A percentile compares a stretch with the other conserved stretches of the same genome.
These are phyloP conservation scores for Falco peregrinus DNA, from an alignment of 2,797 vertebrate species.

Conservation along the genomic window DNA sequence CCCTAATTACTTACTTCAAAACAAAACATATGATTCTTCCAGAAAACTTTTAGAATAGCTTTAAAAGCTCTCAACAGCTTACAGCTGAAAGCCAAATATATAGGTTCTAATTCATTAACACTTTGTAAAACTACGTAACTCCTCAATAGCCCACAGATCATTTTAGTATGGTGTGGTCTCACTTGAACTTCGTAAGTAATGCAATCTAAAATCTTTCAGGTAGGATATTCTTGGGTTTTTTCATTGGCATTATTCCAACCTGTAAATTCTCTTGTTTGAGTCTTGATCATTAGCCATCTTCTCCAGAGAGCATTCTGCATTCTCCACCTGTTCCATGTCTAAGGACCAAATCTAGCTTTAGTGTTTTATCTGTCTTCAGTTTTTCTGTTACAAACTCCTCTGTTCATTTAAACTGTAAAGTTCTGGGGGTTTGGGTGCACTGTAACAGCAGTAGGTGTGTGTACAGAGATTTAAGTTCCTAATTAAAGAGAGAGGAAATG, in stretches of 20 bases:
- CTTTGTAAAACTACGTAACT: not conserved
- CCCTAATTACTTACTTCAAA: not conserved
- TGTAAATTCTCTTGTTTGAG: not conserved
- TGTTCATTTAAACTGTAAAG: not conserved
- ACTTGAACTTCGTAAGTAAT: not conserved
- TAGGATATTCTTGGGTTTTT: not conserved
- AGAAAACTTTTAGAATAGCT: not conserved
- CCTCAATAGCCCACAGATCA: not conserved
- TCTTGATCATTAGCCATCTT: not conserved
- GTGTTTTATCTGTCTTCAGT: not conserved
- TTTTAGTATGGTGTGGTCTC: not conserved
- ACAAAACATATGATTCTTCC: not conserved
- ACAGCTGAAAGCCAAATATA: not conserved
- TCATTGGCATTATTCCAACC: not conserved
- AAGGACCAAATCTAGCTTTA: not conserved
- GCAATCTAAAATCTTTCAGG: not conserved
- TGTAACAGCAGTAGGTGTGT: not conserved
- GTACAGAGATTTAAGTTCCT: not conserved
- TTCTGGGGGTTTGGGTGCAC: rapidly evolving
- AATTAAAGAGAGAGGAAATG: not conserved
- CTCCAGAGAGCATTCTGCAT: not conserved
- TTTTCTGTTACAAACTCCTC: not conserved
- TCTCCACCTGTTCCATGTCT: not conserved
- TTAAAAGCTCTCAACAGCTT: not conserved
- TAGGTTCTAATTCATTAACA: not conserved